Base-by-base conservation (phyloP, 2,888 invertebrate genomes). In the Galerucella calmariensis region DNA sequence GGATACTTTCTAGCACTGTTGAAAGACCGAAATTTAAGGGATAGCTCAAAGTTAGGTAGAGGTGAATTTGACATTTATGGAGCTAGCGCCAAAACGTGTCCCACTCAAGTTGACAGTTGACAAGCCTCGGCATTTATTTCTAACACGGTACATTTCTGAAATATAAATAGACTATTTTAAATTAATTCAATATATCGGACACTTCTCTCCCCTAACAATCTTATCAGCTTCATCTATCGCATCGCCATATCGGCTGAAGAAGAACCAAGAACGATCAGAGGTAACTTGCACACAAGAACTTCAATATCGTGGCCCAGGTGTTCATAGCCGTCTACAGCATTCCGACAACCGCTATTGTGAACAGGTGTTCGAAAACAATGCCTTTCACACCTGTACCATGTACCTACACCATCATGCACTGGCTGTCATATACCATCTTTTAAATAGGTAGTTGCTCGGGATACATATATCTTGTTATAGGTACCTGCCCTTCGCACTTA, bases 371-470 rank as follows among this genome's bases (percentile, higher is more conserved):
- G 76, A 78, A 78, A 77, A 82, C 79, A 81, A 82, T 82, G 78
- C 82, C 78, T 80, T 81, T 83, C 85, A 86, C 86, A 86, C 86
- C 86, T 85, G 86, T 86, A 83, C 78, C 63, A 63, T 44, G 63
- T 63, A 63, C n/a, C 41, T 41, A 65, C 44, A 51, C 61, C 77
- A 77, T 80, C 79, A 79, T 77, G 78, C 75, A 58, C 69, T 58
- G 72, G 58, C 75, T 72, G 56, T 67, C 73, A 62, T 73, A 62
- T 73, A 73, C 72, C 73, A 73, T 76, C 77, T 74, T 56, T 16
- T 56, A 48, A 5, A 35, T 48, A 12, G 14, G 48, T 48, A 48
- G 48, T 56, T 56, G 20, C 56, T 53, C 20, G 56, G 0, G 61
- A 41, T 61, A 61, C 35, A 27, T 11, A 2, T 35, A 61, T 35